Conservation (phyloP, 2,888 invertebrate genomes). For the Venusia cambrica region DNA sequence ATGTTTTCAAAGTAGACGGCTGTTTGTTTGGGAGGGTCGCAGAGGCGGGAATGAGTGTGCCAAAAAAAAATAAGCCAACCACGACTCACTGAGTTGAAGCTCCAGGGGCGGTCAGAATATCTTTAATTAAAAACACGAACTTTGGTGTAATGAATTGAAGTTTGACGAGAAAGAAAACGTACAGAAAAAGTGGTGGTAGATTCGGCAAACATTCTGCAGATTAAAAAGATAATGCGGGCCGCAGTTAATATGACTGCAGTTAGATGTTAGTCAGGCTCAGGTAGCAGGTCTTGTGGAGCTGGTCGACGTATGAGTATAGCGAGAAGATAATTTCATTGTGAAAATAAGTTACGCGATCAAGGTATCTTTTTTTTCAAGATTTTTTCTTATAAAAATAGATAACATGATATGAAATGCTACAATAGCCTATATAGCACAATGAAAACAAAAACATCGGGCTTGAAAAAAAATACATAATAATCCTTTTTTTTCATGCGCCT, state of each 20-base stretch:
- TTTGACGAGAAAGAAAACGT: slow-evolving; percentile 39
- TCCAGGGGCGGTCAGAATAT: slow-evolving; percentile 75
- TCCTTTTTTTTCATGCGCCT: too few species aligned
- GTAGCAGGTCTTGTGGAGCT: too few species aligned
- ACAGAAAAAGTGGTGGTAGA: slow-evolving; percentile 39
- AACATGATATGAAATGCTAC: too few species aligned
- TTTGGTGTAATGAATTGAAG: slow-evolving; percentile 70
- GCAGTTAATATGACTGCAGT: slow-evolving; percentile 18
- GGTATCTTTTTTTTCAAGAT: too few species aligned
- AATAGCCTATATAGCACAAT: too few species aligned
- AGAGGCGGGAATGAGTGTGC: slow-evolving; percentile 79
- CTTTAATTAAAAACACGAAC: slow-evolving; percentile 76
- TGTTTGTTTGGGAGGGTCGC: slow-evolving; percentile 81
- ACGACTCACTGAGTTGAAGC: slow-evolving; percentile 77
- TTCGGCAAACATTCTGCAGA: slow-evolving; percentile 32
- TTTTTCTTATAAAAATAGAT: too few species aligned
- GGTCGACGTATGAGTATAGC: too few species aligned
- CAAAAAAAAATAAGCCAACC: slow-evolving; percentile 80
- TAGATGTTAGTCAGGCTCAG: not conserved
- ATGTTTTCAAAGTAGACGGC: slow-evolving; percentile 75
- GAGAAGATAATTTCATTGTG: too few species aligned
- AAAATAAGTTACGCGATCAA: too few species aligned
- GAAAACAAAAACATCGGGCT: too few species aligned
- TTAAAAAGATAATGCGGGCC: slow-evolving; percentile 36
- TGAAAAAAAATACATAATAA: too few species aligned